A percentile compares a stretch with the other conserved stretches of the same genome.
Evolutionary conservation across 2,797 vertebrate genomes (phyloP).

Genomic region (Girardinus metallicus): DNA sequence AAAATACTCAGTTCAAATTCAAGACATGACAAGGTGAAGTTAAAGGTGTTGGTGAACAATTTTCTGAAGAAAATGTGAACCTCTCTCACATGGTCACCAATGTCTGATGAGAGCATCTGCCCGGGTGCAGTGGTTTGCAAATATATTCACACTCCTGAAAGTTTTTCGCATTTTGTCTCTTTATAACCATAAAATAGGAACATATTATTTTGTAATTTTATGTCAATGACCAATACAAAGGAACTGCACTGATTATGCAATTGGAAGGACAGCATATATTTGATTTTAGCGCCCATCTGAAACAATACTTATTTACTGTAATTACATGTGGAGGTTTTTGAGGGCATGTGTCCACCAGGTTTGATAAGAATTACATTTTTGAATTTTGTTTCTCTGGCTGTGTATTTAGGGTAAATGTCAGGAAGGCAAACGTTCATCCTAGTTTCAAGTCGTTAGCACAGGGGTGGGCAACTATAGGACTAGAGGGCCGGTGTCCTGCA

Average conservation of each 20-base stretch:
- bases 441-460: background rate
- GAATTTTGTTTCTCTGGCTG: background rate
- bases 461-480: no score
- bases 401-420: background rate
- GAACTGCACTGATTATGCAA: background rate
- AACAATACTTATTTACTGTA: background rate
- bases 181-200: background rate
- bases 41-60: background rate
- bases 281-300: background rate
- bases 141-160: background rate
- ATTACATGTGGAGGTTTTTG: background rate
- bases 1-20: background rate
- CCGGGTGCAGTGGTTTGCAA: background rate
- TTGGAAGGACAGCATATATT: background rate
- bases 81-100: background rate
- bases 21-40: background rate
- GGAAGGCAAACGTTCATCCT: background rate
- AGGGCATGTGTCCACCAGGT: background rate
- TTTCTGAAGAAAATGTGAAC: background rate
- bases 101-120: background rate
- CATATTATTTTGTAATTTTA: background rate
- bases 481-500: no score
- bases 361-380: background rate
- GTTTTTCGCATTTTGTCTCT: background rate
- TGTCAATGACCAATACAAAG: background rate